A percentile compares a stretch with the other conserved stretches of the same genome.
These are phyloP conservation scores for Phortica variegata DNA, from an alignment of 1,140 invertebrate species.

Conservation along the genomic window DNA sequence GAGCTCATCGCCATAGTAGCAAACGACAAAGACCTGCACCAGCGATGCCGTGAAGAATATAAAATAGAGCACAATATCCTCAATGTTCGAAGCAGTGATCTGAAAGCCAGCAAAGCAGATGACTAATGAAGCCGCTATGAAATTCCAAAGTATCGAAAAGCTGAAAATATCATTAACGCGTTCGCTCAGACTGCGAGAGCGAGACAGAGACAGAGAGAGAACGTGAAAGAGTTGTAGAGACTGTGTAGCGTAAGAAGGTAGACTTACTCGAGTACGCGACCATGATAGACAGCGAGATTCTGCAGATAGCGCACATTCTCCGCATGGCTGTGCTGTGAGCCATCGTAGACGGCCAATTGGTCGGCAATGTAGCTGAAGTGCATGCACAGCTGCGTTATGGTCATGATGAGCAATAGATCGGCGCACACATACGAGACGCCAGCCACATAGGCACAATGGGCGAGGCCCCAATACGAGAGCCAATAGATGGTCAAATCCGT, in stretches of 20 bases:
- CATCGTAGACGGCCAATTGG: slow-evolving; percentile 26
- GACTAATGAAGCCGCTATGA: slow-evolving; percentile 40
- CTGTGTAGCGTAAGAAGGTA: neutral
- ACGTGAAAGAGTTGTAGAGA: neutral
- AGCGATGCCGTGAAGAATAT: slow-evolving; percentile 42
- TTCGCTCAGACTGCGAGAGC: slow-evolving; percentile 31
- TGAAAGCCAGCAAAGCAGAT: slow-evolving; percentile 48
- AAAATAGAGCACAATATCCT: slow-evolving; percentile 41
- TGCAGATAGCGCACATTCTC: slow-evolving; percentile 36
- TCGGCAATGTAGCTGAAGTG: slow-evolving; percentile 41
- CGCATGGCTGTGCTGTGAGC: slow-evolving; percentile 21
- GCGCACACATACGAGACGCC: slow-evolving; percentile 44
- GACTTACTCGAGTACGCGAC: slow-evolving; percentile 32
- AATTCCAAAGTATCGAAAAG: slow-evolving; percentile 40
- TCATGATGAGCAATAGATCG: slow-evolving; percentile 34
- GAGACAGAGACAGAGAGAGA: neutral
- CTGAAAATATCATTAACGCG: slow-evolving; percentile 43
- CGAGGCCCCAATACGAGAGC: slow-evolving; percentile 38
- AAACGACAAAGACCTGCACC: slow-evolving; percentile 42
- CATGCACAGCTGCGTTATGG: slow-evolving; percentile 45
- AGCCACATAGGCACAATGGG: slow-evolving; percentile 45
- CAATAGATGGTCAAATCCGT: slow-evolving; percentile 38
- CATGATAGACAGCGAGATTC: slow-evolving; percentile 27
- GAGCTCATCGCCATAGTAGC: slow-evolving; percentile 45
- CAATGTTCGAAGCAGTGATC: slow-evolving; percentile 39